These are phyloP conservation scores for Augochlorella aurata DNA, from an alignment of 2,888 invertebrate species.

Conservation along the genomic window DNA sequence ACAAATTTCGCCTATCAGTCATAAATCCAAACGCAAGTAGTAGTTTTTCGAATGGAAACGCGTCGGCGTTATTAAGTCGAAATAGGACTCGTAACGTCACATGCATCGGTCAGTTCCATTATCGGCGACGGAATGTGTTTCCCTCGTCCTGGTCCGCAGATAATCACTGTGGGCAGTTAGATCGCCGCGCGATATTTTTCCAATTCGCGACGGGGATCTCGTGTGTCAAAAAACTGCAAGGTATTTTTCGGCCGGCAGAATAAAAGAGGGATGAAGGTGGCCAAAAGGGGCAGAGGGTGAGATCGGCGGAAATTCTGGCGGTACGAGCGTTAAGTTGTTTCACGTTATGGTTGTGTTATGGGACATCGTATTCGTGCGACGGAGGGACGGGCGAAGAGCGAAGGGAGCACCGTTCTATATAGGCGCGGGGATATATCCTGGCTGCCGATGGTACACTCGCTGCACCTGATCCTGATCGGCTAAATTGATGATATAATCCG, in stretches of 20 bases:
- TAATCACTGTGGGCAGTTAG: conserved; percentile 21
- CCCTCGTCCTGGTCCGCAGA: background rate
- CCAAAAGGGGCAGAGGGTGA: background rate
- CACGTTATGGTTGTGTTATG: conserved; percentile 60
- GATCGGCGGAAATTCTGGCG: background rate
- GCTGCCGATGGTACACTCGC: conserved; percentile 67
- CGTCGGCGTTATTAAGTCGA: background rate
- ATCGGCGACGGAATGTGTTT: background rate
- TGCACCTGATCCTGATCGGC: conserved; percentile 80
- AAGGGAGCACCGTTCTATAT: conserved; percentile 42
- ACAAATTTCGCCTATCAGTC: no score
- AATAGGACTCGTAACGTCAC: background rate
- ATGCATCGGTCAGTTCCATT: background rate
- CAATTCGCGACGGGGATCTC: conserved; percentile 25
- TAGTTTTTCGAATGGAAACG: background rate
- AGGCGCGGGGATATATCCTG: conserved; percentile 64
- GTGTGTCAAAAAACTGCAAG: conserved; percentile 27
- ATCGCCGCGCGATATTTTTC: conserved; percentile 44
- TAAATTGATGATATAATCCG: conserved; percentile 81
- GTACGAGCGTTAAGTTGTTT: conserved; percentile 53
- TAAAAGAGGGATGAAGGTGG: background rate
- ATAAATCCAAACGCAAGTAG: no score
- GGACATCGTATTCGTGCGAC: conserved; percentile 43
- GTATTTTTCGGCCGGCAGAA: background rate
- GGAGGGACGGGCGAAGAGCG: conserved; percentile 15